phyloP scores from a whole-genome alignment of 1,140 invertebrate genomes.

The Varroa destructor region DNA sequence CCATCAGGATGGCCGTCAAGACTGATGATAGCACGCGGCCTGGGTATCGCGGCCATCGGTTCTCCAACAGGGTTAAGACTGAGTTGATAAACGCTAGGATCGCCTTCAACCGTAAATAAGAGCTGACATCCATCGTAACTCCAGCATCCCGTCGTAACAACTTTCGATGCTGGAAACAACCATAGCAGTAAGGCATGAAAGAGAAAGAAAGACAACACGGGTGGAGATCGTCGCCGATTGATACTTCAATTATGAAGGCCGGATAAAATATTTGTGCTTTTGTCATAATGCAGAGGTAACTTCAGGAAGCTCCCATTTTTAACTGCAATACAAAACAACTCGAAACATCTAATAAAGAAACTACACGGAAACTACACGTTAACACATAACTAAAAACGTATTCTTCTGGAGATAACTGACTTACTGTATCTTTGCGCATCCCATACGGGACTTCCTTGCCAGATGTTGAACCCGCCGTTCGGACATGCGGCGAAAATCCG shows the following conservation, averaged over 20 bases:
- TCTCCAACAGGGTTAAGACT: conserved; percentile 19
- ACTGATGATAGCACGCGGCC: neutral
- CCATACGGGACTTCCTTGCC: conserved; percentile 19
- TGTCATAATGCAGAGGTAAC: too few relatives aligned
- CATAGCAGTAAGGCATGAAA: too few relatives aligned
- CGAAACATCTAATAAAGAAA: too few relatives aligned
- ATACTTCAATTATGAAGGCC: too few relatives aligned
- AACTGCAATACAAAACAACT: too few relatives aligned
- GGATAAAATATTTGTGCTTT: too few relatives aligned
- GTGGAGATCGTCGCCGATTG: too few relatives aligned
- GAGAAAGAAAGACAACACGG: too few relatives aligned
- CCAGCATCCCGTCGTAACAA: conserved; percentile 20
- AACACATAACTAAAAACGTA: too few relatives aligned
- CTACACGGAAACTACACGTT: too few relatives aligned
- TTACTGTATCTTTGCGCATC: conserved; percentile 14
- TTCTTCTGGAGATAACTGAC: neutral
- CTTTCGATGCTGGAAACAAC: neutral
- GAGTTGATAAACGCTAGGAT: conserved; percentile 2
- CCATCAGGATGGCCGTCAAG: conserved; percentile 8
- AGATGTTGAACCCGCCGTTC: conserved; percentile 14
- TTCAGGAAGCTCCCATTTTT: too few relatives aligned
- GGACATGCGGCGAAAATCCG: conserved; percentile 1
- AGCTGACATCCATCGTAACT: conserved; percentile 26
- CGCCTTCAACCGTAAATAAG: conserved; percentile 4
- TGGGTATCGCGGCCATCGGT: conserved; percentile 6